These are phyloP conservation scores for Andrena bicolor DNA, from an alignment of 2,888 invertebrate species.

Conservation along the genomic window DNA sequence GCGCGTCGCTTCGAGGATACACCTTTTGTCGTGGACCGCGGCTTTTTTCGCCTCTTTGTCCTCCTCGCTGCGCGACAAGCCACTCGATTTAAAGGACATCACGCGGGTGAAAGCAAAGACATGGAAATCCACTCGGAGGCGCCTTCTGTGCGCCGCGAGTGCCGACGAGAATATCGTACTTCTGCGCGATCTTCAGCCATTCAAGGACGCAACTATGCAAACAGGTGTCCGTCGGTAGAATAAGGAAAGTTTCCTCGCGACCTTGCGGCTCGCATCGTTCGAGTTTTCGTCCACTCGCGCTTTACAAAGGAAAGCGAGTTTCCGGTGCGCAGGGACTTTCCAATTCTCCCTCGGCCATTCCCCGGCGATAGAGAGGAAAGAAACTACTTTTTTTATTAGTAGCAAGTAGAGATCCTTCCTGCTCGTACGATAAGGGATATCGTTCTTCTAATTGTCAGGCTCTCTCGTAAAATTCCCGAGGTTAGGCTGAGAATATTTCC, in stretches of 20 bases:
- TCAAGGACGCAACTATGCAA: conserved; percentile 68
- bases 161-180: conserved; percentile 56
- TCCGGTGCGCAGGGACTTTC: conserved; percentile 33
- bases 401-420: not conserved
- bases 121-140: conserved; percentile 68
- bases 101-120: conserved; percentile 60
- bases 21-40: not conserved
- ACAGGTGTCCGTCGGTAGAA: conserved; percentile 52
- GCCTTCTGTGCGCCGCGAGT: conserved; percentile 48
- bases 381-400: not conserved
- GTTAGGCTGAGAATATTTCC: not conserved
- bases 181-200: conserved; percentile 58
- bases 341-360: conserved; percentile 21
- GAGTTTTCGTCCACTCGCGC: conserved; percentile 36
- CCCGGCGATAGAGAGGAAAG: not conserved
- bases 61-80: conserved; percentile 38
- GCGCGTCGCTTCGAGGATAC: conserved; percentile 11
- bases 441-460: not conserved
- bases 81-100: conserved; percentile 64
- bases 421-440: not conserved
- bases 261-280: conserved; percentile 46
- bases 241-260: conserved; percentile 59
- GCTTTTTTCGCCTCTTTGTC: not conserved
- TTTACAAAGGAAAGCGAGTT: conserved; percentile 31
- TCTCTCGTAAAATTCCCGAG: not conserved